Base-by-base conservation (phyloP, 2,888 invertebrate genomes). In the Schrankia costaestrigalis region DNA sequence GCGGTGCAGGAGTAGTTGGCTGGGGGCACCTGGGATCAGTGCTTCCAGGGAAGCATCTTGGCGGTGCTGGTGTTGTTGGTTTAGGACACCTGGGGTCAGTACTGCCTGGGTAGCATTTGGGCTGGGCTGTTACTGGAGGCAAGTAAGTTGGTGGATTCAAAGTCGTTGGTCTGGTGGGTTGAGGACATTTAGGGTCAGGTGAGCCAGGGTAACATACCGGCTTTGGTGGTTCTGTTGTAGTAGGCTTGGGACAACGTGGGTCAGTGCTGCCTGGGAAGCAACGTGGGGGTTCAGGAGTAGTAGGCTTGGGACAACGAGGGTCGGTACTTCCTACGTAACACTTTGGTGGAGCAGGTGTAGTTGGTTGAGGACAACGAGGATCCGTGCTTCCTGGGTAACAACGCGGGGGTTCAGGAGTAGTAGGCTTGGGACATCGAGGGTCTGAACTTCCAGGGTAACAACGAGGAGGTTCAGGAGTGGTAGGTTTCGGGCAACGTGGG, bases 391-490 rank as follows among this genome's bases (percentile, higher is more conserved):
- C 66, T 1, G 63, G 65, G 42, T 32, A 58, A 23, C 65, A 61
- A 0, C 13, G 14, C 0, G 41, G 45, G 1, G 41, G 43, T 0
- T 11, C 43, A 0, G 51, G 43, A 0, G 48, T 44, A 0, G 51
- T 52, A 0, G 72, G 0, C 3, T 22, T 31, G 0, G 54, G 51
- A 11, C 70, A 72, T 6, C 68, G 37, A 0, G 70, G 47, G 15
- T 60, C 56, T 0, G 33, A 28, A 3, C 71, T 65, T 0, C 83
- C 83, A 0, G 84, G 79, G 38, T 51, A 82, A 18, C 86, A 69
- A 3, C 31, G 60, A 42, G 28, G 21, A 25, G 27, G 19, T 19
- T 11, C 37, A 55, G 67, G 57, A 3, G 57, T 60, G 1, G 54
- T 52, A 0, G 54, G 52, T 25, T 37, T 39, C 0, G 63, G 65